phyloP scores from a whole-genome alignment of 2,797 vertebrate genomes.

The Liasis olivaceus region DNA sequence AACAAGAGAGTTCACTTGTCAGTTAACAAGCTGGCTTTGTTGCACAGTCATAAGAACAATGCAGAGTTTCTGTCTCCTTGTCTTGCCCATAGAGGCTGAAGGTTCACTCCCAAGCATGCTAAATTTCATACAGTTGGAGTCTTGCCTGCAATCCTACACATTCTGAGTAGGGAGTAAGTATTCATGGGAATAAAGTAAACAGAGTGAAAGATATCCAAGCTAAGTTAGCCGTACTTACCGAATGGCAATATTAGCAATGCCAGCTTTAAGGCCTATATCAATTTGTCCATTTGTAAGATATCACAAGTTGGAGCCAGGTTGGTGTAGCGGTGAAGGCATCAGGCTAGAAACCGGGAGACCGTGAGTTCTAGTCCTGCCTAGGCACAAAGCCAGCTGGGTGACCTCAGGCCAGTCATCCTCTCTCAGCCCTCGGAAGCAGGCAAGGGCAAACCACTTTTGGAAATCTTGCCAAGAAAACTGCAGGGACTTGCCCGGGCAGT shows the following conservation, averaged over 20 bases:
- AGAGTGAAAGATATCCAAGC: not conserved
- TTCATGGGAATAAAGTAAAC: not conserved
- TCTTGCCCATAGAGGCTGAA: not conserved
- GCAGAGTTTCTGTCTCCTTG: not conserved
- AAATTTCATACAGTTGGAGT: not conserved
- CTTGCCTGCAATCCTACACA: not conserved
- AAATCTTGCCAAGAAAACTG: too few relatives aligned
- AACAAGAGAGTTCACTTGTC: slow-evolving; percentile 30
- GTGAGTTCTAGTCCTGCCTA: too few relatives aligned
- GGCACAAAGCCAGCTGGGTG: too few relatives aligned
- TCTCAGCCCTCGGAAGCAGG: too few relatives aligned
- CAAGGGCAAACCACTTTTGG: too few relatives aligned
- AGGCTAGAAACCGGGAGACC: too few relatives aligned
- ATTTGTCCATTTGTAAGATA: not conserved
- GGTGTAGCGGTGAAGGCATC: too few relatives aligned
- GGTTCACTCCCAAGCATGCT: not conserved
- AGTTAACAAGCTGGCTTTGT: slow-evolving; percentile 34
- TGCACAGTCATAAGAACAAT: slow-evolving; percentile 25
- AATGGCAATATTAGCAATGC: not conserved
- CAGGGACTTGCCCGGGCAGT: too few relatives aligned
- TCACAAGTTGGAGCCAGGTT: not conserved
- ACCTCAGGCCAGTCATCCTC: too few relatives aligned
- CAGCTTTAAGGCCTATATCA: not conserved
- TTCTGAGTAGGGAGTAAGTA: not conserved
- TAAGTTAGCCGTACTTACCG: not conserved